phyloP scores from a whole-genome alignment of 2,797 vertebrate genomes.

The Bothrops alternatus region DNA sequence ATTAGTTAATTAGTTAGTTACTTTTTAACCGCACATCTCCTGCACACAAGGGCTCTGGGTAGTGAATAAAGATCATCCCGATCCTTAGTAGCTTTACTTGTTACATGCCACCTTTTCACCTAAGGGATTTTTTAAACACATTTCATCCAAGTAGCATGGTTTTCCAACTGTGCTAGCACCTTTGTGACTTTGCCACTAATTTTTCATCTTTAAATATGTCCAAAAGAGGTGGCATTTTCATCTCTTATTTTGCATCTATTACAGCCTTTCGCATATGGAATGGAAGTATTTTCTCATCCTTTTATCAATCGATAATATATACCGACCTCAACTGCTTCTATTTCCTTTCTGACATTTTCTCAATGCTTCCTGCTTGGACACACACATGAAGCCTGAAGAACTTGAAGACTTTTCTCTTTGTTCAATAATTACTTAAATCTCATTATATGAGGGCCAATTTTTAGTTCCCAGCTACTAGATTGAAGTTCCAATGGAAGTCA shows the following conservation, averaged over 20 bases:
- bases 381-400: background rate
- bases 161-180: background rate
- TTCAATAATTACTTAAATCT: constrained; percentile 9
- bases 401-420: background rate
- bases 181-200: background rate
- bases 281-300: background rate
- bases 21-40: too few species aligned
- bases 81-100: background rate
- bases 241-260: background rate
- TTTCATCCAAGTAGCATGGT: background rate
- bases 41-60: too few species aligned
- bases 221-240: background rate
- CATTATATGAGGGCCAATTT: constrained; percentile 14
- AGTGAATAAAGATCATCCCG: too few species aligned
- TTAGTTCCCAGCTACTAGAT: constrained; percentile 39
- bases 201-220: background rate
- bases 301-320: background rate
- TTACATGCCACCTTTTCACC: background rate
- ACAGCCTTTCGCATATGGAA: background rate
- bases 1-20: too few species aligned
- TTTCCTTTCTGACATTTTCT: background rate
- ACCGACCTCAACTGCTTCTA: background rate
- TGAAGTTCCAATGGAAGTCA: constrained; percentile 43
- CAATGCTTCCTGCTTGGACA: background rate
- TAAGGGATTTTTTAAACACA: background rate